A percentile compares a stretch with the other conserved stretches of the same genome.
These are phyloP conservation scores for Cotesia congregata DNA, from an alignment of 2,888 invertebrate genomes.

Conservation along the genomic window DNA sequence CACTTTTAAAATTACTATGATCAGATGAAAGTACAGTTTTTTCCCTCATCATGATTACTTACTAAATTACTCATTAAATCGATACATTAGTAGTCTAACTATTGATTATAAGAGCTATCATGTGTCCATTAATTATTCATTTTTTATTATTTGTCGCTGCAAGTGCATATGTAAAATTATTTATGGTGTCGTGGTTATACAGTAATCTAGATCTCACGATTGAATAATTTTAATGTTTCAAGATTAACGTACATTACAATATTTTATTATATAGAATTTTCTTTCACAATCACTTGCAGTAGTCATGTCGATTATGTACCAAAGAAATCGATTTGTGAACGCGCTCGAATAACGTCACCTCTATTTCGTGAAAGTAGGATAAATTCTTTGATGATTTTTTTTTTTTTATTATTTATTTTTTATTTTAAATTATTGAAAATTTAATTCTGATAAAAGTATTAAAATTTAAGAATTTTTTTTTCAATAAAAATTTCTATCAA, in stretches of 20 bases:
- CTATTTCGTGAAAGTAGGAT: constrained; percentile 34
- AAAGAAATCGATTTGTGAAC: background rate
- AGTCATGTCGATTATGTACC: constrained; percentile 18
- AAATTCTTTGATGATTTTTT: constrained; percentile 26
- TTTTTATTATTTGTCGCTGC: constrained; percentile 1
- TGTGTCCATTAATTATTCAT: constrained; percentile 6
- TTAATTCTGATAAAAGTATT: too few species aligned
- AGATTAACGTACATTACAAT: background rate
- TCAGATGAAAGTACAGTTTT: constrained; percentile 21
- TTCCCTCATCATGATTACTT: constrained; percentile 15
- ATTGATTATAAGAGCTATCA: constrained; percentile 15
- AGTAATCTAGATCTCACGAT: constrained; percentile 3
- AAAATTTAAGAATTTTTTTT: too few species aligned
- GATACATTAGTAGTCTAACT: constrained; percentile 32
- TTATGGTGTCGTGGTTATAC: background rate
- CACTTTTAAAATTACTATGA: constrained; percentile 35
- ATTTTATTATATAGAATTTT: background rate
- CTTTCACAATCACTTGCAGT: background rate
- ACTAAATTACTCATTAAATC: constrained; percentile 35
- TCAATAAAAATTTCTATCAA: too few species aligned
- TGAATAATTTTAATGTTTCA: background rate
- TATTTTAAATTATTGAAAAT: too few species aligned
- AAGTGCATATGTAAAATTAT: background rate
- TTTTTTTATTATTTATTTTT: too few species aligned
- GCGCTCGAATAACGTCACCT: background rate